Evolutionary conservation across 1,140 invertebrate species (phyloP).

Genomic region (Vanessa atalanta): DNA sequence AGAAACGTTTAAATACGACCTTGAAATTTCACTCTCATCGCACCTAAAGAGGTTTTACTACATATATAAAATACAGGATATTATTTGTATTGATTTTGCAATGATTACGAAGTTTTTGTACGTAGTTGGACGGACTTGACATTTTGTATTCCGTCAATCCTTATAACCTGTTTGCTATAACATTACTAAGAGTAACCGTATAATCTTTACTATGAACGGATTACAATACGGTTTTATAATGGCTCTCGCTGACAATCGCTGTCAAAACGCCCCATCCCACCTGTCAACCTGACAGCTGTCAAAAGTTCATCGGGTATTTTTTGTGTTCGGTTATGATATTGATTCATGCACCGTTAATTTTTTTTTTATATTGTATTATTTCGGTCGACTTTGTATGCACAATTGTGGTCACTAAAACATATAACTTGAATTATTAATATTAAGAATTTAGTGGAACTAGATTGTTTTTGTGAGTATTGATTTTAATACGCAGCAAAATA

Average conservation of each 20-base stretch:
- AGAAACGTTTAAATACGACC: no score
- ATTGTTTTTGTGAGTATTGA: no score
- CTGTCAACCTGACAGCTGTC: slow-evolving; percentile 36
- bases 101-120: no score
- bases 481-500: no score
- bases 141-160: background rate
- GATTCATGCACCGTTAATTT: slow-evolving; percentile 21
- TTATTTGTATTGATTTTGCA: no score
- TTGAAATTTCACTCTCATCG: no score
- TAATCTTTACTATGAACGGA: slow-evolving; percentile 11
- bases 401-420: background rate
- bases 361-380: slow-evolving; percentile 6
- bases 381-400: slow-evolving; percentile 4
- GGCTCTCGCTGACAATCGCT: slow-evolving; percentile 22
- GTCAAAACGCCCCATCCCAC: slow-evolving; percentile 21
- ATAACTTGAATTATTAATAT: background rate
- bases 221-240: slow-evolving; percentile 19
- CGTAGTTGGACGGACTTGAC: background rate
- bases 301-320: slow-evolving; percentile 24
- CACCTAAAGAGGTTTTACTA: no score
- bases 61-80: no score
- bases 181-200: slow-evolving; percentile 15
- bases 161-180: slow-evolving; percentile 3
- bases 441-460: no score
- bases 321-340: slow-evolving; percentile 13